phyloP scores from a whole-genome alignment of 2,797 vertebrate species.

The Acanthurus lineatus region DNA sequence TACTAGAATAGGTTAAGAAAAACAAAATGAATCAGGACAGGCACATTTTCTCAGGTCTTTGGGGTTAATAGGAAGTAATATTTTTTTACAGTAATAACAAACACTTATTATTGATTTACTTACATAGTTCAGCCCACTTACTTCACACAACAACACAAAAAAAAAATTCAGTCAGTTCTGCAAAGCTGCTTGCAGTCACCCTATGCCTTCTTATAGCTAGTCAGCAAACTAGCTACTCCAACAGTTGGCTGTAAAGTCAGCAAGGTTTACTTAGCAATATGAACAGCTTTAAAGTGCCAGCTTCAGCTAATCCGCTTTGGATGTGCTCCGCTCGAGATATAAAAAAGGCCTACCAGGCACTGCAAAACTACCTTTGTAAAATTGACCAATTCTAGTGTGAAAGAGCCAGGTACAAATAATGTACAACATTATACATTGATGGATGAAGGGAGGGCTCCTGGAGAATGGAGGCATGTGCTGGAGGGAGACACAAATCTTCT shows the following conservation, averaged over 20 bases:
- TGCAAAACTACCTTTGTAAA: background rate
- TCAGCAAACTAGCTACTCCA: background rate
- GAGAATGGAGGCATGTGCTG: background rate
- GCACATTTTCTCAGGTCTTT: too few relatives aligned
- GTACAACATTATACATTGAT: background rate
- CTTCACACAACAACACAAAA: background rate
- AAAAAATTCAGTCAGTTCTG: background rate
- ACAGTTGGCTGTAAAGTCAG: background rate
- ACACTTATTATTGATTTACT: background rate
- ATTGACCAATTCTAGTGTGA: background rate
- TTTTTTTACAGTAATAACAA: background rate
- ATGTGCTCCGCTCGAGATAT: background rate
- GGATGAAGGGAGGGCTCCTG: background rate
- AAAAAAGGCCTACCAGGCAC: background rate
- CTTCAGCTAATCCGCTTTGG: too few relatives aligned
- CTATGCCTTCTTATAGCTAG: background rate
- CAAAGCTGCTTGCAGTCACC: background rate
- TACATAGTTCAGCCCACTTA: background rate
- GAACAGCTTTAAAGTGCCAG: background rate
- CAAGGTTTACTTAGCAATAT: background rate
- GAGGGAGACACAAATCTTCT: constrained; percentile 4
- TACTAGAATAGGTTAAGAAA: too few relatives aligned
- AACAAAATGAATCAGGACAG: too few relatives aligned
- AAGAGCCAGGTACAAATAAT: too few relatives aligned
- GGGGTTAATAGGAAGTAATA: background rate